Evolutionary conservation across 2,888 invertebrate species (phyloP).

Genomic region (Temnothorax rugatulus): DNA sequence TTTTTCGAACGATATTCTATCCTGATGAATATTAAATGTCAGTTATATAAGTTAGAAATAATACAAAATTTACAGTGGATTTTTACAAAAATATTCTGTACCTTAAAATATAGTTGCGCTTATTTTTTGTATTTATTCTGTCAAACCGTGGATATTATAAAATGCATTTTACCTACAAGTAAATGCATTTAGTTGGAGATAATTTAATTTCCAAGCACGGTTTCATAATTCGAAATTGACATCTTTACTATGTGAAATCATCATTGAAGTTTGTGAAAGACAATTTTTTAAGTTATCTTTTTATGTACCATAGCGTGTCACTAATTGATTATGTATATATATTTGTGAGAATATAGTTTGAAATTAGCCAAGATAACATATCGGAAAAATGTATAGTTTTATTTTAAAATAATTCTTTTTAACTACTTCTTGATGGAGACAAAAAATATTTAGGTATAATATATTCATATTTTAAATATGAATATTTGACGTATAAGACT

Average conservation of each 20-base stretch:
- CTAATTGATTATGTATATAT: not conserved
- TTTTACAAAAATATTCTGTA: not conserved
- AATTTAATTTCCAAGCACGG: not conserved
- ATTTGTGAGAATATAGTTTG: not conserved
- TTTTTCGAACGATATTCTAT: conserved; percentile 60
- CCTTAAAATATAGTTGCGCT: not conserved
- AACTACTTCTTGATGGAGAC: not conserved
- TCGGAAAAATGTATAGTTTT: not conserved
- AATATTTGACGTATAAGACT: not conserved
- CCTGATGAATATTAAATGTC: conserved; percentile 64
- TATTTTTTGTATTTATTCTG: not conserved
- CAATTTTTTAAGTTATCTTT: not conserved
- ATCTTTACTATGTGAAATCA: not conserved
- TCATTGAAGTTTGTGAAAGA: not conserved
- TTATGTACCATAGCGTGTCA: not conserved
- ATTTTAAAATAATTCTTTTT: not conserved
- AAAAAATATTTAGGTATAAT: not conserved
- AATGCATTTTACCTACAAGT: not conserved
- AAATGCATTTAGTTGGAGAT: not conserved
- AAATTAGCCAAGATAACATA: not conserved
- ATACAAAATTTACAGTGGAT: not conserved
- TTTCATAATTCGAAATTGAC: conserved; percentile 6
- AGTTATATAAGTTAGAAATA: conserved; percentile 8
- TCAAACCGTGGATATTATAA: not conserved
- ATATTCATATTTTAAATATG: not conserved